Evolutionary conservation across 1,140 invertebrate species (phyloP).

Genomic region (Dreissena rostriformis): DNA sequence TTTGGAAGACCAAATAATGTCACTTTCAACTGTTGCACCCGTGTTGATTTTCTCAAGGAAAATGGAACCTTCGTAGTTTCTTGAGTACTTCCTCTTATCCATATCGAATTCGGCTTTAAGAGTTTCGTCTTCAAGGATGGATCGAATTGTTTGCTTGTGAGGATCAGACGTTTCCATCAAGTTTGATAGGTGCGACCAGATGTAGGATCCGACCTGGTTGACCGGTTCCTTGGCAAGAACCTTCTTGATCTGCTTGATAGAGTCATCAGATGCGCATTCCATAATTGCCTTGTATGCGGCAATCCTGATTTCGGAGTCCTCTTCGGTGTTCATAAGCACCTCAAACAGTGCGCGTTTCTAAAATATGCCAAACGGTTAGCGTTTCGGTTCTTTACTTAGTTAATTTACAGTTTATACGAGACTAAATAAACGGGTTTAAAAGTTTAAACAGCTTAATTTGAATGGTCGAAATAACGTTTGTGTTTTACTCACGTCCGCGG

Average conservation of each 20-base stretch:
- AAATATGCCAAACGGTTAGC: background rate
- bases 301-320: constrained; percentile 93
- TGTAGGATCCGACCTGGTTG: constrained; percentile 97
- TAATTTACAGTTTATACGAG: too few species aligned
- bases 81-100: constrained; percentile 92
- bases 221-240: constrained; percentile 88
- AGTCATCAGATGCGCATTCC: constrained; percentile 91
- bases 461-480: background rate
- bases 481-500: constrained; percentile 82
- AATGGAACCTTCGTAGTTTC: constrained; percentile 87
- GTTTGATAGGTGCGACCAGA: constrained; percentile 96
- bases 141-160: constrained; percentile 90
- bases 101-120: constrained; percentile 89
- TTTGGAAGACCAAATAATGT: constrained; percentile 93
- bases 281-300: constrained; percentile 93
- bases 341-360: constrained; percentile 80
- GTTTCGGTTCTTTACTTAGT: too few species aligned
- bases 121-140: constrained; percentile 88
- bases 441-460: too few species aligned
- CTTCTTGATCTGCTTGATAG: constrained; percentile 88
- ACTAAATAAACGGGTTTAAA: too few species aligned
- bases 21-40: constrained; percentile 75
- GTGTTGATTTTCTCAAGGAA: constrained; percentile 75
- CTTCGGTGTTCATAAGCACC: constrained; percentile 87
- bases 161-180: constrained; percentile 93